Conservation (phyloP, 1,140 invertebrate species). For the Euwallacea fornicatus region DNA sequence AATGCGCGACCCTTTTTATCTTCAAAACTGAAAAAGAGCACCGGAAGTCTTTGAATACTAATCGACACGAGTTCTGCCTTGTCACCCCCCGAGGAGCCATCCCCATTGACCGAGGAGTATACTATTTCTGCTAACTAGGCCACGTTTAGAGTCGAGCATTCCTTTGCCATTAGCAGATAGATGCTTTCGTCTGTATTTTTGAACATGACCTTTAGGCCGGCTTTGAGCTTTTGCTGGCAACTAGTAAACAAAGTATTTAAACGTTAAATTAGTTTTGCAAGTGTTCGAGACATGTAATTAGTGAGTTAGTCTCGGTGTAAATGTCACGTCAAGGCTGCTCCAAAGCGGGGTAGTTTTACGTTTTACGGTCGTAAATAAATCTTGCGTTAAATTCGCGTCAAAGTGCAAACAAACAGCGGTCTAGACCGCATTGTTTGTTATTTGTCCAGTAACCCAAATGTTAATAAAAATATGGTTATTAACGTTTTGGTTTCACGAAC, state of each 20-base stretch:
- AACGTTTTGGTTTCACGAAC: too few relatives aligned
- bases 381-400: neutral
- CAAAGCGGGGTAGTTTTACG: constrained; percentile 7
- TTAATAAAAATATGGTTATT: neutral
- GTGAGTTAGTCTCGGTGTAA: constrained; percentile 13
- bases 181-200: neutral
- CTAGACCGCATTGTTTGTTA: too few relatives aligned
- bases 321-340: constrained; percentile 3
- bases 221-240: constrained; percentile 3
- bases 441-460: neutral
- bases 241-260: constrained; percentile 13
- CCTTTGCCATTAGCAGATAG: too few relatives aligned
- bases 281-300: constrained; percentile 8
- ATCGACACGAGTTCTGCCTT: too few relatives aligned
- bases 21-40: too few relatives aligned
- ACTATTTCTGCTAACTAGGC: too few relatives aligned
- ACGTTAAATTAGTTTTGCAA: constrained; percentile 8
- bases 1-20: too few relatives aligned
- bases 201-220: neutral
- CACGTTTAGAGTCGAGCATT: too few relatives aligned
- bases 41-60: too few relatives aligned
- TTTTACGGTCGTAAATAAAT: constrained; percentile 10
- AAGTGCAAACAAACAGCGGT: neutral
- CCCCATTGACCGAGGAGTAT: too few relatives aligned
- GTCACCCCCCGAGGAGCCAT: too few relatives aligned